Conservation (phyloP, 2,888 invertebrate species). For the Cheilosia soror region DNA sequence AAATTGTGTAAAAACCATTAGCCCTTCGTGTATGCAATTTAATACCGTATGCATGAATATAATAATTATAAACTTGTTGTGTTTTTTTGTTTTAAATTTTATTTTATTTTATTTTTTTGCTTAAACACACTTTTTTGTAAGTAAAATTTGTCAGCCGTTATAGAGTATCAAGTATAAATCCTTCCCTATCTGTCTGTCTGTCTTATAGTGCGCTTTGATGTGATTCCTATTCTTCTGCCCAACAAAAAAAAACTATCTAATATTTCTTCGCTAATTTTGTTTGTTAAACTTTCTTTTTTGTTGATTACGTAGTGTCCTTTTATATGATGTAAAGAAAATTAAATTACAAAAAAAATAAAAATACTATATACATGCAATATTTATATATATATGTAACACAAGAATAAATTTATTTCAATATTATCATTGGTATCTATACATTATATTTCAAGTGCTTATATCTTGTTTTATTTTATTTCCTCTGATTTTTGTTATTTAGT, state of each 20-base stretch:
- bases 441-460: constrained; percentile 18
- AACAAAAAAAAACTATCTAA: neutral
- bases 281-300: constrained; percentile 6
- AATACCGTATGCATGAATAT: neutral
- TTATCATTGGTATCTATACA: constrained; percentile 10
- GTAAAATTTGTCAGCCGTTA: neutral
- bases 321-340: constrained; percentile 5
- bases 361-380: constrained; percentile 8
- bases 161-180: neutral
- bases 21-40: neutral
- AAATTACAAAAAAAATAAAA: neutral
- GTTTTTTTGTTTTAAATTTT: neutral
- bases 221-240: constrained; percentile 16
- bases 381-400: constrained; percentile 27
- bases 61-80: constrained; percentile 8
- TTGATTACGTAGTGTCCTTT: constrained; percentile 8
- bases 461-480: neutral
- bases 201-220: constrained; percentile 1
- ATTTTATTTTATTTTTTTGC: neutral
- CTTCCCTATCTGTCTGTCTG: neutral
- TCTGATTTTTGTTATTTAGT: constrained; percentile 51
- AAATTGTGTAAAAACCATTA: neutral
- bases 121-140: constrained; percentile 8
- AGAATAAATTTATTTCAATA: constrained; percentile 21
- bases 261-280: neutral